phyloP scores from a whole-genome alignment of 2,888 invertebrate species.

The Prionchulus punctatus region DNA sequence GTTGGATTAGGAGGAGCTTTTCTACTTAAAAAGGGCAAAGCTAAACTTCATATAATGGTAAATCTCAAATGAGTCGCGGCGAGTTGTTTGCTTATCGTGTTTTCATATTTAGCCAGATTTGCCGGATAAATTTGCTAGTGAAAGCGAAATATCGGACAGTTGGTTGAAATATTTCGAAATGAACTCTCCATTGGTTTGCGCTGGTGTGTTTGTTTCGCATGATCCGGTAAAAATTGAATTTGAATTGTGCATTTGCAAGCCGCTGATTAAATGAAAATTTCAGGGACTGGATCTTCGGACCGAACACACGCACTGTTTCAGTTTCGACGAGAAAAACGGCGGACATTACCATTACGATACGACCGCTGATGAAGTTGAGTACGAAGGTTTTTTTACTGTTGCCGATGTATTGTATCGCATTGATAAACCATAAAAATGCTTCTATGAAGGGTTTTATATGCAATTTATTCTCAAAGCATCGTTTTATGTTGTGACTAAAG shows the following conservation, averaged over 20 bases:
- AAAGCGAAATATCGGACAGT: conserved; percentile 53
- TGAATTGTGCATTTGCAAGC: background rate
- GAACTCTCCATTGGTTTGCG: conserved; percentile 67
- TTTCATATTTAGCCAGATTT: conserved; percentile 56
- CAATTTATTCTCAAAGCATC: too few relatives aligned
- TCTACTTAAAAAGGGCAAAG: conserved; percentile 60
- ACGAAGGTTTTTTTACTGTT: conserved; percentile 71
- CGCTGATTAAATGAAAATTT: conserved; percentile 5
- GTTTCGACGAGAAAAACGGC: conserved; percentile 35
- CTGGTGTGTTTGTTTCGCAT: conserved; percentile 68
- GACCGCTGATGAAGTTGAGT: conserved; percentile 67
- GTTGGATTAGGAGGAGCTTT: conserved; percentile 79
- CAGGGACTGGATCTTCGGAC: conserved; percentile 73
- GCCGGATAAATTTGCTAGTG: conserved; percentile 48
- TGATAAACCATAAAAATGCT: too few relatives aligned
- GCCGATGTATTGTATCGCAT: conserved; percentile 44
- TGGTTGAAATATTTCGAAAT: conserved; percentile 86
- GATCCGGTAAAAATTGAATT: conserved; percentile 49
- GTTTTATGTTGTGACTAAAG: too few relatives aligned
- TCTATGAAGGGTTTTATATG: too few relatives aligned
- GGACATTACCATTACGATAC: conserved; percentile 95
- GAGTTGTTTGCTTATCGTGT: background rate
- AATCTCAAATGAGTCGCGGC: too few relatives aligned
- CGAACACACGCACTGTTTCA: conserved; percentile 80
- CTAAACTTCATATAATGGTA: conserved; percentile 78